A percentile compares a stretch with the other conserved stretches of the same genome.
Evolutionary conservation across 2,113 vertebrate genomes (phyloP).

Genomic region (Cyanoramphus novaezelandiae): DNA sequence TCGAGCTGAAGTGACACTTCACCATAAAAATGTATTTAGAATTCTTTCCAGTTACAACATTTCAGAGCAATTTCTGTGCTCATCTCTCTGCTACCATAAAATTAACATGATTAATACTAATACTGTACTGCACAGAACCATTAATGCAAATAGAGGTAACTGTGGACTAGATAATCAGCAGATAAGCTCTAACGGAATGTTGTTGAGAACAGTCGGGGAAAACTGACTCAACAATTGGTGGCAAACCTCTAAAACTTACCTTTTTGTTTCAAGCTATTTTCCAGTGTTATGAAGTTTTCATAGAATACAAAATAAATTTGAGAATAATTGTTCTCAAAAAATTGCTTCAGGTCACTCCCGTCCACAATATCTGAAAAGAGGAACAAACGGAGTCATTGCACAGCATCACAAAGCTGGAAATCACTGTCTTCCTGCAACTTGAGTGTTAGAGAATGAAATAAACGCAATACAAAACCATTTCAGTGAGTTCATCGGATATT

Average conservation of each 20-base stretch:
- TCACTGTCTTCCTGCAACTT: not conserved
- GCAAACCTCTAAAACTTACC: constrained; percentile 74
- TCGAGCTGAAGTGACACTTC: not conserved
- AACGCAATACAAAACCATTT: not conserved
- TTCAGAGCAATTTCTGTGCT: not conserved
- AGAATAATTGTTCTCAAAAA: constrained; percentile 97
- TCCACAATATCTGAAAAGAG: constrained; percentile 87
- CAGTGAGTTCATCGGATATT: not conserved
- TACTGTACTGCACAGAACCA: not conserved
- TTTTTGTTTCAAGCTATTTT: constrained; percentile 98
- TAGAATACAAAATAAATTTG: constrained; percentile 99
- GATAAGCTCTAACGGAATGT: not conserved
- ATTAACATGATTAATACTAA: not conserved
- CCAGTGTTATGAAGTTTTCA: constrained; percentile 99
- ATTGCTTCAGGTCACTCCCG: constrained; percentile 91
- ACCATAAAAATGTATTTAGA: not conserved
- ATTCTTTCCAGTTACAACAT: not conserved
- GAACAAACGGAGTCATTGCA: not conserved
- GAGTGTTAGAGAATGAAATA: not conserved
- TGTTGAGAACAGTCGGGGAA: not conserved
- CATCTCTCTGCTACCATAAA: not conserved
- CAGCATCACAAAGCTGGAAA: not conserved
- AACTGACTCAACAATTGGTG: not conserved
- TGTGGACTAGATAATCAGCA: not conserved
- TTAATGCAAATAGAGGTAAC: not conserved